Base-by-base conservation (phyloP, 2,113 vertebrate species). In the Phalacrocorax brasilianus region DNA sequence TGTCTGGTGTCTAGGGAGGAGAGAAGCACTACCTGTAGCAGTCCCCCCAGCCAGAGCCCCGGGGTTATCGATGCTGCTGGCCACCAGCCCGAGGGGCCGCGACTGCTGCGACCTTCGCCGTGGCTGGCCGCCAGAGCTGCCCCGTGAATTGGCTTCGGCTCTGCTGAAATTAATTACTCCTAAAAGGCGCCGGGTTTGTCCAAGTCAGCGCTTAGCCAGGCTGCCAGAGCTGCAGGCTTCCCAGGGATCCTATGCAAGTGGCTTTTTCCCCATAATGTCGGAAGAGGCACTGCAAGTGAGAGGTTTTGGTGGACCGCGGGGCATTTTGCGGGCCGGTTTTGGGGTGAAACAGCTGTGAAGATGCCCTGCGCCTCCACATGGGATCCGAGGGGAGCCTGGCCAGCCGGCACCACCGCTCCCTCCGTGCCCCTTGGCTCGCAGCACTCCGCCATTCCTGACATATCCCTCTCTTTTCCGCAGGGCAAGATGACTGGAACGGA, bases 401-500 rank as follows among this genome's bases (percentile, higher is more conserved):
- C 12, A 0, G 2, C 38, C 7, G 3, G 59, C 42, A 49, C 35
- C 4, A 3, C 35, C 10, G 11, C 38, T 72, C 35, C 35, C 40
- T 18, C 30, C 12, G 3, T 35, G 27, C 32, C 55, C 33, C 24
- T 35, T 2, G 8, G 16, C 42, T 28, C 13, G 1, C 50, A 23
- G 47, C 22, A 0, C 44, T 21, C 42, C 20, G 1, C 13, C 53
- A 1, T 0, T 35, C 61, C 16, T 96, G 91, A 95, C 32, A 0
- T 85, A 0, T 83, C 70, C 73, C 96, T 94, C 63, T 94, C 45
- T 75, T 85, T 73, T 65, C 79, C 73, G 3, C 91, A 99, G 99
- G 98, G 93, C 99, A 99, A 97, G 99, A 99, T 38, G 99, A 99
- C 82, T 99, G 99, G 99, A 99, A 99, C 32, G 98, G 98, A 77